Percentiles rank a stretch among this genome's conserved stretches.
Conservation (phyloP, 1,140 invertebrate genomes). For the Saxidomus purpurata region DNA sequence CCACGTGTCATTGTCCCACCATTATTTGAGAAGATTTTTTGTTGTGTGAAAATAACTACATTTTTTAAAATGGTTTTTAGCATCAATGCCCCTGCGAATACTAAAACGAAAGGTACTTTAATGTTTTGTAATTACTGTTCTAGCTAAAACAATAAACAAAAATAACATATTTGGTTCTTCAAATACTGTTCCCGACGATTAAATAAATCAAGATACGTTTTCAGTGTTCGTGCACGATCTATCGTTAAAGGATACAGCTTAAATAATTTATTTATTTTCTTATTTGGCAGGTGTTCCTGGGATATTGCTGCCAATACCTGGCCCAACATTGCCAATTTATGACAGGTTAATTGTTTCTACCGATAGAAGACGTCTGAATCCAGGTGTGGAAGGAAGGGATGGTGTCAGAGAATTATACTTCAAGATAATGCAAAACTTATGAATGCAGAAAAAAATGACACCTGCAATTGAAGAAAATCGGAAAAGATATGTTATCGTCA, state of each 20-base stretch:
- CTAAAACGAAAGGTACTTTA: too few species aligned
- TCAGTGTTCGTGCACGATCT: neutral
- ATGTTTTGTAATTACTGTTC: too few species aligned
- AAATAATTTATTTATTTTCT: constrained; percentile 43
- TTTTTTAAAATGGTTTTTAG: too few species aligned
- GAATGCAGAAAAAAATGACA: constrained; percentile 3
- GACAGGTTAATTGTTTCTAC: constrained; percentile 8
- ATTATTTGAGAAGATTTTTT: too few species aligned
- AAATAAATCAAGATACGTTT: neutral
- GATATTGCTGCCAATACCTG: neutral
- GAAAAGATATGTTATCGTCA: neutral
- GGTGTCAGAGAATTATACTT: neutral
- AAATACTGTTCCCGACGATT: neutral
- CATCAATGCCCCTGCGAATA: too few species aligned
- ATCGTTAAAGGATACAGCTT: neutral
- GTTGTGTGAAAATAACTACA: too few species aligned
- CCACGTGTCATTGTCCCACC: neutral
- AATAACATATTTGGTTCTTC: too few species aligned
- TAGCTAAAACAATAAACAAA: too few species aligned
- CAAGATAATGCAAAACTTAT: neutral
- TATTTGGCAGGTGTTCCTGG: constrained; percentile 22
- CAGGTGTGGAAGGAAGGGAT: neutral
- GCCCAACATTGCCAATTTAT: constrained; percentile 4
- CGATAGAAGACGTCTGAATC: neutral
- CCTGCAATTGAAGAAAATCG: neutral